Percentiles rank a stretch among this genome's conserved stretches.
Evolutionary conservation across 2,888 invertebrate genomes (phyloP).

Genomic region (Drosophila acutilabella): DNA sequence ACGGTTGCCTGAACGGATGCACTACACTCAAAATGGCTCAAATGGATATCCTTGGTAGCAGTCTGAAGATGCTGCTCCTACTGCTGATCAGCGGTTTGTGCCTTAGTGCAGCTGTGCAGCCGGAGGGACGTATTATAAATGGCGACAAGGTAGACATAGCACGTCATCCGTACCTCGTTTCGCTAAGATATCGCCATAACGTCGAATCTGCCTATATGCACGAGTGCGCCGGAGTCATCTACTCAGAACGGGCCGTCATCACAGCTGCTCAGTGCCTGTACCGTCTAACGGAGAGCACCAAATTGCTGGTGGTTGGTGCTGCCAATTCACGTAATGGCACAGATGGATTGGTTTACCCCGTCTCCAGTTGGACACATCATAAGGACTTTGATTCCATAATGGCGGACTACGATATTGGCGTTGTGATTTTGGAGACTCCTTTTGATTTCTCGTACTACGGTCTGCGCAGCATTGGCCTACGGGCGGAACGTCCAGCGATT

Average conservation of each 20-base stretch:
- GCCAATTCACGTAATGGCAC: conserved; percentile 73
- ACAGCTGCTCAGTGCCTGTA: conserved; percentile 82
- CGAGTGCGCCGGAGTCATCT: conserved; percentile 81
- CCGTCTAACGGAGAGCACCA: conserved; percentile 43
- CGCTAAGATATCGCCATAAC: conserved; percentile 71
- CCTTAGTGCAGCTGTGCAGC: conserved; percentile 1
- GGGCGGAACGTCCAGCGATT: conserved; percentile 61
- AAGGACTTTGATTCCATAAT: conserved; percentile 61
- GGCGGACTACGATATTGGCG: conserved; percentile 85
- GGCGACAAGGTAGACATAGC: conserved; percentile 66
- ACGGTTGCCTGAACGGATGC: conserved; percentile 25
- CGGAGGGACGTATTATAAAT: conserved; percentile 70
- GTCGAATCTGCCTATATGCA: conserved; percentile 64
- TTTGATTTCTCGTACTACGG: conserved; percentile 83
- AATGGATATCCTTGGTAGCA: conserved; percentile 34
- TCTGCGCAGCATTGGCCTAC: conserved; percentile 83
- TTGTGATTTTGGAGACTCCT: conserved; percentile 85
- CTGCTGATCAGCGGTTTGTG: conserved; percentile 4
- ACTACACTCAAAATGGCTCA: not conserved
- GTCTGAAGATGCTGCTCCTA: conserved; percentile 33
- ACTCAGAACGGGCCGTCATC: conserved; percentile 66
- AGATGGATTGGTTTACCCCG: conserved; percentile 75
- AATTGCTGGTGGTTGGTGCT: conserved; percentile 72
- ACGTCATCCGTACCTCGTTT: conserved; percentile 78
- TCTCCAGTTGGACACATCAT: conserved; percentile 70